Evolutionary conservation across 1,140 invertebrate species (phyloP), one percentile per base, ranked within the genome.

Genomic region (Cepaea nemoralis): DNA sequence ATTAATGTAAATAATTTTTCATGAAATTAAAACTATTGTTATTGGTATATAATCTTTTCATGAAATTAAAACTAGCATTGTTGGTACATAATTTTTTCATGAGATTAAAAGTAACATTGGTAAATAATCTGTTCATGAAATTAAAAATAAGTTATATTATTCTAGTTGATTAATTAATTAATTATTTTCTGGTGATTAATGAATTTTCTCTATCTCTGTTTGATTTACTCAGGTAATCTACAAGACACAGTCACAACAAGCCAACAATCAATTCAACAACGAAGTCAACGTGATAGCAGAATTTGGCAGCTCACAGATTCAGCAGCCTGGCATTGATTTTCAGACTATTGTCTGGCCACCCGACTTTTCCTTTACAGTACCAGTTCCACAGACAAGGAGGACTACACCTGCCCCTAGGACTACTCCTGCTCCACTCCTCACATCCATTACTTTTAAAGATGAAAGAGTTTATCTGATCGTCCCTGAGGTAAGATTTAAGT

Each of bases 281-380:
- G 81, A 82, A 39, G 77, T 82, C 35, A 82, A 82, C 70, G 66
- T 82, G 27, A 82, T 82, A 55, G 40, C 81, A 40, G 24, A 75
- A 27, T 31, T 75, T 75, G 73, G 73, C 48, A 27, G 22, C 5
- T 31, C n/a, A 6, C n/a, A 63, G 0, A 31, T 31, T 63, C 27
- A 6, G 8, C n/a, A 66, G 45, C 12, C 39, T 66, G 37, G 55
- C 1, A 35, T 35, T 39, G 55, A 31, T 1, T 66, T 77, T 16
- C 8, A 22, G n/a, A 66, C 39, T 31, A 50, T 22, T 59, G 55
- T 37, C 24, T 59, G 67, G 42, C 22, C 35, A 50, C 3, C 50
- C 24, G 73, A 27, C 8, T 27, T 63, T 31, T 27, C n/a, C 33
- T 31, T 31, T 31, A 63, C 27, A 1, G 59, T 63, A 27, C 27